Percentiles rank a stretch among this genome's conserved stretches.
phyloP scores from a whole-genome alignment of 1,140 invertebrate genomes.

The Oryzaephilus surinamensis region DNA sequence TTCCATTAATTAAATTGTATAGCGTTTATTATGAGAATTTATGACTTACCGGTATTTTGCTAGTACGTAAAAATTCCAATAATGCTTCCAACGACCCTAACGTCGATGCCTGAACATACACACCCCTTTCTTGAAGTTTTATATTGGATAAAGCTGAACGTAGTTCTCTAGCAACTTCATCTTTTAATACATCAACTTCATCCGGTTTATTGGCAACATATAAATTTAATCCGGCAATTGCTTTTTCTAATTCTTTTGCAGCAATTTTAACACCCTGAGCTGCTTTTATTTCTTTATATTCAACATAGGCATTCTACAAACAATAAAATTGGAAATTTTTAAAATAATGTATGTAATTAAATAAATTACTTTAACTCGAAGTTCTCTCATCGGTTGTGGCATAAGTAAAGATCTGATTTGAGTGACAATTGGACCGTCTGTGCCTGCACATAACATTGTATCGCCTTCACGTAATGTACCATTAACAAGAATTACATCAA shows the following conservation, averaged over 20 bases:
- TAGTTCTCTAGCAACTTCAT: conserved; percentile 71
- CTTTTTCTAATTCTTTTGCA: conserved; percentile 95
- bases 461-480: conserved; percentile 87
- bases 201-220: conserved; percentile 84
- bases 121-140: conserved; percentile 83
- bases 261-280: conserved; percentile 98
- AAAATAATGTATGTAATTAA: conserved; percentile 6
- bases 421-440: conserved; percentile 96
- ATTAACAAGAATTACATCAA: conserved; percentile 98
- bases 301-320: conserved; percentile 84
- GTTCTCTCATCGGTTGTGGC: conserved; percentile 94
- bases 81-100: conserved; percentile 96
- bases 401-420: conserved; percentile 94
- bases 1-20: no score
- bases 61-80: conserved; percentile 86
- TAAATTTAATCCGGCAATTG: conserved; percentile 86
- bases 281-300: conserved; percentile 89
- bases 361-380: conserved; percentile 80
- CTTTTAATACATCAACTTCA: conserved; percentile 71
- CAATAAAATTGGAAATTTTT: conserved; percentile 11
- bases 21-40: not conserved
- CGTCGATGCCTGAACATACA: conserved; percentile 98
- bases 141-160: conserved; percentile 85
- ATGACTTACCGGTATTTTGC: conserved; percentile 86
- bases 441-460: conserved; percentile 90